phyloP scores from a whole-genome alignment of 2,113 vertebrate genomes.

The Xenopus borealis region DNA sequence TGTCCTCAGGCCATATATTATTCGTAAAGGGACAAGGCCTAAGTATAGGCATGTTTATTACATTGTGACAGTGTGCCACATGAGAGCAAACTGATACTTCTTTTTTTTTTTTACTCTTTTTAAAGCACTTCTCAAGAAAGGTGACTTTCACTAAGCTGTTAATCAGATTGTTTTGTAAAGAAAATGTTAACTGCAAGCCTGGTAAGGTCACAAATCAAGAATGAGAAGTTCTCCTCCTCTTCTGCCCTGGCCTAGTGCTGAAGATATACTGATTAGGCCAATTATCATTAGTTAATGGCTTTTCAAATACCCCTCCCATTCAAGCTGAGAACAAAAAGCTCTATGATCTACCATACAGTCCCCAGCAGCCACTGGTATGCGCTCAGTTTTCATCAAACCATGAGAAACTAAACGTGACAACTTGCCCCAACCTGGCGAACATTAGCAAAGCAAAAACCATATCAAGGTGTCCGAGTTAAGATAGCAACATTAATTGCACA shows the following conservation, averaged over 20 bases:
- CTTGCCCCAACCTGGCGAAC: not conserved
- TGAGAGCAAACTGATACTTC: conserved; percentile 24
- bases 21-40: conserved; percentile 56
- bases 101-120: not conserved
- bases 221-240: conserved; percentile 43
- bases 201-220: conserved; percentile 47
- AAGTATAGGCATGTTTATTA: conserved; percentile 57
- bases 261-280: conserved; percentile 25
- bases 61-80: conserved; percentile 49
- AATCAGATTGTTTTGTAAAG: conserved; percentile 27
- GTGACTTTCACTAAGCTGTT: conserved; percentile 46
- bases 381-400: not conserved
- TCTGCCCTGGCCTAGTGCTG: conserved; percentile 40
- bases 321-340: conserved; percentile 37
- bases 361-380: conserved; percentile 33
- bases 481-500: not conserved
- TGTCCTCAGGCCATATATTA: conserved; percentile 56
- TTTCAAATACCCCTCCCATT: conserved; percentile 40
- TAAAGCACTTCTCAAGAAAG: not conserved
- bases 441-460: not conserved
- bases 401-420: not conserved
- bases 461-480: not conserved
- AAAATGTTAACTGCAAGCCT: conserved; percentile 31
- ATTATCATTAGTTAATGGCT: conserved; percentile 39
- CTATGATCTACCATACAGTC: not conserved